A percentile compares a stretch with the other conserved stretches of the same genome.
These are phyloP conservation scores for Caenorhabditis imperialis DNA, from an alignment of 2,888 invertebrate genomes.

Conservation along the genomic window DNA sequence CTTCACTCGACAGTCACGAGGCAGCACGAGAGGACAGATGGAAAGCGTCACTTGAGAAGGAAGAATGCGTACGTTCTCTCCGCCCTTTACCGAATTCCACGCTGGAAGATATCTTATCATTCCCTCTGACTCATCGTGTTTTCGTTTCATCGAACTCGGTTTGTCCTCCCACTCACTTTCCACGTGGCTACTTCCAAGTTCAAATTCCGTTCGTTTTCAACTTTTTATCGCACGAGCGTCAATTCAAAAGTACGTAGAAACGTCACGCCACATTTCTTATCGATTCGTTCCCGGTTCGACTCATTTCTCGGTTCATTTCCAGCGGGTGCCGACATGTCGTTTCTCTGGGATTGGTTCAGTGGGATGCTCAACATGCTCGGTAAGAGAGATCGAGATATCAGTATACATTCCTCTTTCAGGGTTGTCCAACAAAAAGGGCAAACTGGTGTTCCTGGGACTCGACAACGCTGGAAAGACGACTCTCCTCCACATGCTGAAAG, in stretches of 20 bases:
- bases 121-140: too few relatives aligned
- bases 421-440: constrained; percentile 99
- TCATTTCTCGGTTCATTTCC: neutral
- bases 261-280: constrained; percentile 23
- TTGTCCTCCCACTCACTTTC: too few relatives aligned
- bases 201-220: constrained; percentile 6
- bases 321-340: constrained; percentile 76
- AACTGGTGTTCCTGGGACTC: constrained; percentile 95
- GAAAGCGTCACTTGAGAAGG: too few relatives aligned
- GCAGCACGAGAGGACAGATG: too few relatives aligned
- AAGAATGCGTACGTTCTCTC: too few relatives aligned
- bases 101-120: too few relatives aligned
- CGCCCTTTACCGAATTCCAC: too few relatives aligned
- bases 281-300: constrained; percentile 5
- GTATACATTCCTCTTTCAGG: constrained; percentile 82
- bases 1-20: too few relatives aligned
- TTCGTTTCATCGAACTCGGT: too few relatives aligned
- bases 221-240: neutral
- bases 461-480: constrained; percentile 99
- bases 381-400: constrained; percentile 65
- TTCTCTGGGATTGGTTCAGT: constrained; percentile 80
- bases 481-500: constrained; percentile 98
- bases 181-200: too few relatives aligned
- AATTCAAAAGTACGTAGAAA: constrained; percentile 1
- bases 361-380: constrained; percentile 80